Evolutionary conservation across 1,140 invertebrate genomes (phyloP), one percentile per base, ranked within the genome.

Genomic region (Bombus huntii): DNA sequence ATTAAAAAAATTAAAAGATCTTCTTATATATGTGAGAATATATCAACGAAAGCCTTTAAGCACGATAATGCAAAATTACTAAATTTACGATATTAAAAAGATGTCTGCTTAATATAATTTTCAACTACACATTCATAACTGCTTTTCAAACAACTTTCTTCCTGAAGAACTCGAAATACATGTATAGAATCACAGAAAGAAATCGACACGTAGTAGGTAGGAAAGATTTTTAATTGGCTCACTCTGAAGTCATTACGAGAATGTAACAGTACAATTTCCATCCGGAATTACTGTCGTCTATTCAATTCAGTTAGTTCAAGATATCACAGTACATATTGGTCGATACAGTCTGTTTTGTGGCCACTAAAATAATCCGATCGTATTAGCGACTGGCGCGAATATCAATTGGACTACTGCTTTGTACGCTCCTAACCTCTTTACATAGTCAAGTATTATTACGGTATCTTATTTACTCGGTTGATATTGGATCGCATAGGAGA

Each of bases 341-440:
- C 53, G 70, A 59, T 72, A 81, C 37, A 72, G 70, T 62, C 80
- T 62, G 70, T 80, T 80, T 73, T 28, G 70, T n/a, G 70, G 39
- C n/a, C 37, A 73, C 80, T 81, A 73, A 71, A 73, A 81, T 73
- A 73, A 81, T 81, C 53, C 37, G 28, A 73, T 81, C 80, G 80
- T 73, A 81, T 73, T 73, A 81, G 70, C 80, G 34, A 62, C 37
- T 42, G 18, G 53, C 37, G 34, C 62, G 78, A 80, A 80, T 80
- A 70, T 81, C 70, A 81, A 81, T 81, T 73, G 47, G 34, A 22
- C 47, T 10, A 44, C 22, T 44, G 34, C 31, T 81, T 47, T 76
- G 53, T 39, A 57, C 28, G 53, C 68, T 12, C 3, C 28, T 73
- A 73, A 81, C 53, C 80, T 47, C 47, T 18, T 81, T 81, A 62